Evolutionary conservation across 2,797 vertebrate species (phyloP), one percentile per base, ranked within the genome.

Genomic region (Acipenser ruthenus): DNA sequence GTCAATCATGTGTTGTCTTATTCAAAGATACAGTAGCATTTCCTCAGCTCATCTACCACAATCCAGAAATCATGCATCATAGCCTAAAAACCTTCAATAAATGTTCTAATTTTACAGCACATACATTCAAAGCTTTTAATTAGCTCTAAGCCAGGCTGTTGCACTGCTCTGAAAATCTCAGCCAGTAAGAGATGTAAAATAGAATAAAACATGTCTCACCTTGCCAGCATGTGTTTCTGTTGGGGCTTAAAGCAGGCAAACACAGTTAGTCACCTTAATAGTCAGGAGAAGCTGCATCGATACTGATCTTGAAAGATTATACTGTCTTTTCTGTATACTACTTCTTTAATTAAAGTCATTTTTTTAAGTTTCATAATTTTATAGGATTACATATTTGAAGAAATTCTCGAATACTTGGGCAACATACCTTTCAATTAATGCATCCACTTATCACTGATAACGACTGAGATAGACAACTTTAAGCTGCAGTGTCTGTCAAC

Each of bases 181-280:
- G 37, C 3, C 37, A 37, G 37, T 47, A 56, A 53, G 18, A 15
- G 23, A 8, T n/a, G n/a, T 48, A 12, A 10, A 60, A 67, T 48
- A 48, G 2, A 47, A 58, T 55, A 49, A 50, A 67, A 23, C 6
- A 60, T 47, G 50, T 49, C 47, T 7, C 58, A 18, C 13, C 59
- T 12, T 15, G 55, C 10, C 49, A 60, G 50, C 58, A 61, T n/a
- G 18, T 1, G 10, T 10, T 65, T 62, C 52, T 48, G 60, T 62
- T 56, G 51, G 23, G 50, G 60, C 52, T 56, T 63, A 66, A 55
- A 66, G 51, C 23, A 48, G 12, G 60, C 9, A 50, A 49, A 50
- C 64, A 66, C 52, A 66, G 64, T 66, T 55, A 62, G 23, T 53
- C 53, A 63, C 18, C 65, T 58, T 12, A 10, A 66, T 8, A 67